A percentile compares a stretch with the other conserved stretches of the same genome.
phyloP scores from a whole-genome alignment of 1,140 invertebrate genomes.

The Saccostrea echinata region DNA sequence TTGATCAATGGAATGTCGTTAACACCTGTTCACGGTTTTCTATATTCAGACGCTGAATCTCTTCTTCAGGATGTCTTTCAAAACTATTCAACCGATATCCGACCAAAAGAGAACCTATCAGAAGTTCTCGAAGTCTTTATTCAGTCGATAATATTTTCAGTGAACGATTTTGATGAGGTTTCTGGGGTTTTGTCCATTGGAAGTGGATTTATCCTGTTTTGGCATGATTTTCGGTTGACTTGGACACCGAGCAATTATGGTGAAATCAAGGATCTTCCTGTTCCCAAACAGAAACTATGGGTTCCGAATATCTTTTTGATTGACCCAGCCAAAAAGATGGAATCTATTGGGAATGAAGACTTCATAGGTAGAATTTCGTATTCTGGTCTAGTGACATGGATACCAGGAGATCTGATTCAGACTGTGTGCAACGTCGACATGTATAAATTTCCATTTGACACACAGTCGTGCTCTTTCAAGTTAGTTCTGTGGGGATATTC shows the following conservation, averaged over 20 bases:
- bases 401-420: not conserved
- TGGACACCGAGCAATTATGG: constrained; percentile 30
- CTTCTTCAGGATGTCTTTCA: not conserved
- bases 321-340: not conserved
- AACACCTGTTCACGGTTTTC: not conserved
- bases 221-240: not conserved
- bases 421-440: not conserved
- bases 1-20: not conserved
- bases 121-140: not conserved
- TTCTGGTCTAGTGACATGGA: constrained; percentile 1
- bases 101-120: not conserved
- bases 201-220: not conserved
- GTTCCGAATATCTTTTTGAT: constrained; percentile 4
- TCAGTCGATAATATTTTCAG: not conserved
- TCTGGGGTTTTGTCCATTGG: not conserved
- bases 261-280: not conserved
- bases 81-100: not conserved
- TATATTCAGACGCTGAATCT: not conserved
- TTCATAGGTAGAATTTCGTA: not conserved
- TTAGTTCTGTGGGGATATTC: constrained; percentile 1
- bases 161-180: constrained; percentile 37
- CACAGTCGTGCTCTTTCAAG: not conserved
- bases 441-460: constrained; percentile 15
- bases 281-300: constrained; percentile 21
- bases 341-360: not conserved